These are phyloP conservation scores for Ctenoplectra terminalis DNA, from an alignment of 1,140 invertebrate genomes.

Conservation along the genomic window DNA sequence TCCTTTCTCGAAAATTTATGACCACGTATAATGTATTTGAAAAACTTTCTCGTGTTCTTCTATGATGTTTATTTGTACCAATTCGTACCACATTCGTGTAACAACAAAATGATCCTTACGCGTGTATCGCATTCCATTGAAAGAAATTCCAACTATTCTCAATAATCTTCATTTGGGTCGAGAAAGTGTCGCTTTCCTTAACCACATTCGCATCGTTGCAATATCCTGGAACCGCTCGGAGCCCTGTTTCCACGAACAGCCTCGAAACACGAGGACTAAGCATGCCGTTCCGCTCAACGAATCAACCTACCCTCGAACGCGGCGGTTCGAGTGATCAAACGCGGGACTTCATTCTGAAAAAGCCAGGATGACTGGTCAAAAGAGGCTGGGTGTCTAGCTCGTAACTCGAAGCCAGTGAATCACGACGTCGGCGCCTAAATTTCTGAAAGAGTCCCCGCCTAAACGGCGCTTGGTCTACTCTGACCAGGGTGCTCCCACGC, in stretches of 20 bases:
- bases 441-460: constrained; percentile 31
- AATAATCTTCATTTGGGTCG: not conserved
- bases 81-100: too few species aligned
- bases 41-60: not conserved
- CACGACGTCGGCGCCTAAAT: constrained; percentile 59
- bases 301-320: not conserved
- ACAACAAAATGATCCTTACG: too few species aligned
- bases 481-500: constrained; percentile 27
- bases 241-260: not conserved
- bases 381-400: not conserved
- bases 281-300: not conserved
- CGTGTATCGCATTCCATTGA: not conserved
- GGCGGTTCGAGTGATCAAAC: not conserved
- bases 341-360: constrained; percentile 24
- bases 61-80: not conserved
- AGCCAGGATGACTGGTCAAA: constrained; percentile 9
- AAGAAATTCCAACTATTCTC: not conserved
- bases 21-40: not conserved
- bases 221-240: too few species aligned
- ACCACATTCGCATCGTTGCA: not conserved
- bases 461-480: constrained; percentile 6
- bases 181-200: not conserved
- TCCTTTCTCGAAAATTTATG: not conserved
- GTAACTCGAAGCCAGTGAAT: constrained; percentile 49
- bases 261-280: not conserved